Conservation (phyloP, 2,113 vertebrate genomes). For the Tenrec ecaudatus region DNA sequence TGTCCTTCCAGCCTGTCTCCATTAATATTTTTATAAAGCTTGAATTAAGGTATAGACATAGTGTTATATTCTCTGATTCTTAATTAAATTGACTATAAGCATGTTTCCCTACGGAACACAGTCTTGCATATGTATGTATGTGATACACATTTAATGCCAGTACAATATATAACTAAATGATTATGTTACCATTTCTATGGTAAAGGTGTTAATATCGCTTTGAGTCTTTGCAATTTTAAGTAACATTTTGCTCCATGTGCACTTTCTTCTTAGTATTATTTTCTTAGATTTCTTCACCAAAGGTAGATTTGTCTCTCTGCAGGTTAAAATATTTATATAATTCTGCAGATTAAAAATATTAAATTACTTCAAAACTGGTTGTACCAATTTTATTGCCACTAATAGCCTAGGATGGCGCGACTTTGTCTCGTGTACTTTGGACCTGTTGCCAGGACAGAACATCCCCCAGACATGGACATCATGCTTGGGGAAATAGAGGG, state of each 20-base stretch:
- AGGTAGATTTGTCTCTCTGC: neutral
- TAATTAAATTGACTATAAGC: neutral
- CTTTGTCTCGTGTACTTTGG: too few relatives aligned
- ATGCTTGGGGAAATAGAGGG: too few relatives aligned
- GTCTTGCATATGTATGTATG: neutral
- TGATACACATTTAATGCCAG: neutral
- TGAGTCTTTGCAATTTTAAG: conserved; percentile 17
- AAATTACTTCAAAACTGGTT: neutral
- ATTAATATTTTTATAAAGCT: conserved; percentile 31
- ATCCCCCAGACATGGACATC: too few relatives aligned
- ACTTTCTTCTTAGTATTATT: neutral
- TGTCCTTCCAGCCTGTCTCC: neutral
- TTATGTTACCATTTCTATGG: neutral
- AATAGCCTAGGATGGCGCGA: neutral
- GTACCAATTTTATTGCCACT: neutral
- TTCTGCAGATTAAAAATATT: neutral
- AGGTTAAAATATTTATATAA: neutral
- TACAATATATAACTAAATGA: neutral
- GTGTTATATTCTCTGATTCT: conserved; percentile 14
- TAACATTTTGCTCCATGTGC: neutral
- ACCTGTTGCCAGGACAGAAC: too few relatives aligned
- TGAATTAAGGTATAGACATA: neutral
- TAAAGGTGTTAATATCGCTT: neutral
- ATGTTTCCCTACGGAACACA: neutral
- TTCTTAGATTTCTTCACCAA: conserved; percentile 47